These are phyloP conservation scores for Prorops nasuta DNA, from an alignment of 1,140 invertebrate genomes.

Conservation along the genomic window DNA sequence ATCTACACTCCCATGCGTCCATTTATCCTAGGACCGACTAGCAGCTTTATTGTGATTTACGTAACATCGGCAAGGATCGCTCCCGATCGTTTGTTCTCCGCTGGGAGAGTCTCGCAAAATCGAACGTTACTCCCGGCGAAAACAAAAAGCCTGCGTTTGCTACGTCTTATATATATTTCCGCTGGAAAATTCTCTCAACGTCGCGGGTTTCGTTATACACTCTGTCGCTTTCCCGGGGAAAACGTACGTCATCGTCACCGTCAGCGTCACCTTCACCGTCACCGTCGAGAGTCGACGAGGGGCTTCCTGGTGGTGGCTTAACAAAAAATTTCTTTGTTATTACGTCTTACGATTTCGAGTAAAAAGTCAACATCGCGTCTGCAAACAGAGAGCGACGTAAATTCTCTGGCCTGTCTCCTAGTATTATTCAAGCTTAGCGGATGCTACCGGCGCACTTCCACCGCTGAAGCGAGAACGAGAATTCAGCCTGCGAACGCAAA, in stretches of 20 bases:
- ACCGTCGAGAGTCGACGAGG: too few relatives aligned
- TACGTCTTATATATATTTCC: too few relatives aligned
- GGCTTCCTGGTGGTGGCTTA: too few relatives aligned
- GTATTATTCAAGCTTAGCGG: conserved; percentile 40
- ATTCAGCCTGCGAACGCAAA: conserved; percentile 24
- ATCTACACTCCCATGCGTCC: too few relatives aligned
- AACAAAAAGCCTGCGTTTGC: too few relatives aligned
- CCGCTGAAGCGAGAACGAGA: conserved; percentile 11
- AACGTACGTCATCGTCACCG: too few relatives aligned
- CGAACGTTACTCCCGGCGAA: too few relatives aligned
- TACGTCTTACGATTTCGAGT: conserved; percentile 14
- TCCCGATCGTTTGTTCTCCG: conserved; percentile 10
- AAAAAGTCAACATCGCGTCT: conserved; percentile 26
- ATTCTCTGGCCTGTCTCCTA: conserved; percentile 30
- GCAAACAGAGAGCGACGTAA: conserved; percentile 25
- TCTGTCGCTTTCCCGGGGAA: too few relatives aligned
- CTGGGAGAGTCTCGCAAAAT: too few relatives aligned
- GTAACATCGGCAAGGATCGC: conserved; percentile 12
- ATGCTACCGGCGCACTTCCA: conserved; percentile 19
- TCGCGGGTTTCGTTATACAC: too few relatives aligned
- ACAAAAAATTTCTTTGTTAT: conserved; percentile 31
- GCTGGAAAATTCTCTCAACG: too few relatives aligned
- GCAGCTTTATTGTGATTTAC: conserved; percentile 26
- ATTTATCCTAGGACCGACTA: conserved; percentile 11
- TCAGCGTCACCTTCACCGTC: too few relatives aligned